These are phyloP conservation scores for Agrochola lychnidis DNA, from an alignment of 2,888 invertebrate species.

Conservation along the genomic window DNA sequence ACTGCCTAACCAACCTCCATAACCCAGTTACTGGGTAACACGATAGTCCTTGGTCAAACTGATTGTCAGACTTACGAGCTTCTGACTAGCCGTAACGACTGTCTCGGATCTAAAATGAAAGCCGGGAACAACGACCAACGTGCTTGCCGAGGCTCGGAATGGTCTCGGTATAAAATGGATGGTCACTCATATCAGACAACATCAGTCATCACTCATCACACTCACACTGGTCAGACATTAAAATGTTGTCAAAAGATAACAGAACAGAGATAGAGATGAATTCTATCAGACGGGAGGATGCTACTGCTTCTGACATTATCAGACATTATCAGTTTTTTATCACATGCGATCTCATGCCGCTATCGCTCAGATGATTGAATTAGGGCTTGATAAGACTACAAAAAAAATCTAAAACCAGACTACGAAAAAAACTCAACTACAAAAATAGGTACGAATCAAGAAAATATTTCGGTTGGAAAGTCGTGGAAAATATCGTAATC, in stretches of 20 bases:
- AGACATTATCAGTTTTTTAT: conserved; percentile 12
- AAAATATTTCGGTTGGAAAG: too few relatives aligned
- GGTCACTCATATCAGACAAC: not conserved
- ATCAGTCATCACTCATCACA: too few relatives aligned
- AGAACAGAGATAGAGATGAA: not conserved
- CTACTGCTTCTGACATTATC: conserved; percentile 12
- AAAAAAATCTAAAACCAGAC: too few relatives aligned
- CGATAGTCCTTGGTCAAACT: not conserved
- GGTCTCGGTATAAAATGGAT: not conserved
- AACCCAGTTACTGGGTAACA: not conserved
- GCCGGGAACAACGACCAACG: not conserved
- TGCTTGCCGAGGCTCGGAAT: too few relatives aligned
- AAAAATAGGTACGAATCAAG: too few relatives aligned
- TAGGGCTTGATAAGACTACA: not conserved
- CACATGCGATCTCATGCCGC: conserved; percentile 2
- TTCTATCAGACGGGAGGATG: conserved; percentile 11
- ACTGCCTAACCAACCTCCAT: not conserved
- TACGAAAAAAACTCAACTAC: too few relatives aligned
- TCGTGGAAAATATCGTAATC: too few relatives aligned
- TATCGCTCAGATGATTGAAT: conserved; percentile 24
- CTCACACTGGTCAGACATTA: too few relatives aligned
- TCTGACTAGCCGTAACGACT: not conserved
- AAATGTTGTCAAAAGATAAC: not conserved
- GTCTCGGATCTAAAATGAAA: too few relatives aligned
- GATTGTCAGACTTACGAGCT: not conserved